These are phyloP conservation scores for Anthoscopus minutus DNA, from an alignment of 2,113 vertebrate species.

Conservation along the genomic window DNA sequence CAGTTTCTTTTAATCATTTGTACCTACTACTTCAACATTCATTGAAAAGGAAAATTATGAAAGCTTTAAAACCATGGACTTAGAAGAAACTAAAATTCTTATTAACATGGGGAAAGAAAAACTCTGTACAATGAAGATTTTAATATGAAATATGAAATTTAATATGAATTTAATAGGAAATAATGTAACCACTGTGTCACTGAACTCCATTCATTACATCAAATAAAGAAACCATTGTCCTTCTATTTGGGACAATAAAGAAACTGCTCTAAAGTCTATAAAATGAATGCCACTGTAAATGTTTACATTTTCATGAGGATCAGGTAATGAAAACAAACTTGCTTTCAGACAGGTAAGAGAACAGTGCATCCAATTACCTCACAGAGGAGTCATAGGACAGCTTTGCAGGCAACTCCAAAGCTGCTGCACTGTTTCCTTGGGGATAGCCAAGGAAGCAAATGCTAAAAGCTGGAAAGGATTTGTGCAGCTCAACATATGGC, in stretches of 20 bases:
- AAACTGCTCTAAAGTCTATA: neutral
- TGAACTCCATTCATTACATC: neutral
- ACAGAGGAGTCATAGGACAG: neutral
- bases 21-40: neutral
- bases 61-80: neutral
- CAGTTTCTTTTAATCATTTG: neutral
- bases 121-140: neutral
- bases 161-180: neutral
- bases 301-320: neutral
- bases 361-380: neutral
- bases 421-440: neutral
- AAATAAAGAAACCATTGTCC: neutral
- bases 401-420: neutral
- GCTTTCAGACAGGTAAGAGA: neutral
- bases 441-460: neutral
- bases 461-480: conserved; percentile 6
- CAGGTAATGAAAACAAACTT: neutral
- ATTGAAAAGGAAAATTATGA: neutral
- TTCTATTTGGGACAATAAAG: neutral
- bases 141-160: neutral
- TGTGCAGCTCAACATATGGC: conserved; percentile 9
- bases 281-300: neutral
- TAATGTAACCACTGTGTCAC: neutral
- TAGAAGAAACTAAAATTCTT: neutral
- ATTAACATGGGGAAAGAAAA: neutral